Base-by-base conservation (phyloP, 2,888 invertebrate species). In the Acronicta leporina region DNA sequence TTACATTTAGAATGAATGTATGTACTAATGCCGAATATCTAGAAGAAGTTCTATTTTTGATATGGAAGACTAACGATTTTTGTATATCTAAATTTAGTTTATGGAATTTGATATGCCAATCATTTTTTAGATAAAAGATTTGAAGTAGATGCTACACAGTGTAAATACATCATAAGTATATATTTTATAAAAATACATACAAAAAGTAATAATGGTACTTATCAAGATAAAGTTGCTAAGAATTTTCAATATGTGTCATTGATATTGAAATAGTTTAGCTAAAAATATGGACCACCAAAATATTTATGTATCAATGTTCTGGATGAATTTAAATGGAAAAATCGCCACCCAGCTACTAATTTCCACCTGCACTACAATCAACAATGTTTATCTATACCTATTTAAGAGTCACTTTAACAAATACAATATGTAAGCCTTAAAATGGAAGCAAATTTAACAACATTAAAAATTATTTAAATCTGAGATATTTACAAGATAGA, bases 101-200 rank as follows among this genome's bases (percentile, higher is more conserved):
- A 88, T 89, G 93, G 93, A 91, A 91, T 88, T 93, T 95, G 95
- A 95, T 95, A 95, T 95, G 95, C 94, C 94, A 94, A 93, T 94
- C 86, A 85, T 87, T 88, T 88, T 83, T 67, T 73, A 84, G 87
- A 88, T 88, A 87, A 86, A 87, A 81, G 83, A 82, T 86, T 87
- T 92, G 92, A 92, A 93, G 91, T 90, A 89, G 87, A 89, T 80
- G 83, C 90, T 89, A 87, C 83, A 87, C 83, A 87, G 83, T 92
- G 90, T 94, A 92, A 92, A 93, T 92, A 92, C 87, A 86, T 87
- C 82, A 82, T 85, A 77, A 76, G 89, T 91, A 92, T 92, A 92
- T 92, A 92, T 90, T 92, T 90, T 93, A 92, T 90, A 94, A 93
- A 94, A 94, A 93, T 94, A 94, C 91, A 92, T 93, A 93, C 91